Evolutionary conservation across 2,888 invertebrate species (phyloP).

Genomic region (Cataglyphis altisquamis): DNA sequence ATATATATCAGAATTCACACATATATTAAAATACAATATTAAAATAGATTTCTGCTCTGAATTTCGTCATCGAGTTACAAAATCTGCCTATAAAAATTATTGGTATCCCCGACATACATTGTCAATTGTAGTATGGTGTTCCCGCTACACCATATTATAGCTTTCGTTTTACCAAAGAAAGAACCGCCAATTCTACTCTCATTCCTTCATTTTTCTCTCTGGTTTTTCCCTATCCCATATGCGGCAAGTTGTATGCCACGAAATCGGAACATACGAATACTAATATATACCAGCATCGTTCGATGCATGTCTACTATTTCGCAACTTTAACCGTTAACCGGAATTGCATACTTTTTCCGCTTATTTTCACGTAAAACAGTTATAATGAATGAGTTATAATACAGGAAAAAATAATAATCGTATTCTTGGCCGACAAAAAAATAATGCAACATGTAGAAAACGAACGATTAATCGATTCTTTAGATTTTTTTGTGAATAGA

Average conservation of each 20-base stretch:
- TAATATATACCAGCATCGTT: not conserved
- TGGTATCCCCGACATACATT: not conserved
- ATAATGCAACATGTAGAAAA: too few species aligned
- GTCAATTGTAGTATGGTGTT: not conserved
- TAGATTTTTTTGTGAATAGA: too few species aligned
- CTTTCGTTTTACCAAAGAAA: slow-evolving; percentile 1
- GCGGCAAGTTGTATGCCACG: slow-evolving; percentile 13
- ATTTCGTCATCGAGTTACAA: not conserved
- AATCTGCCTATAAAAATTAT: not conserved
- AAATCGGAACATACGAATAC: slow-evolving; percentile 19
- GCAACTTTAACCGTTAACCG: not conserved
- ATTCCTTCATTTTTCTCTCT: slow-evolving; percentile 37
- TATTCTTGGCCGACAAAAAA: not conserved
- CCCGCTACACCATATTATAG: not conserved
- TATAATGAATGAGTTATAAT: not conserved
- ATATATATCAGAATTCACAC: not conserved
- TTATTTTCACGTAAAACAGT: not conserved
- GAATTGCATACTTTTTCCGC: too few species aligned
- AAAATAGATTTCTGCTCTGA: not conserved
- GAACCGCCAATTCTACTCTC: slow-evolving; percentile 16
- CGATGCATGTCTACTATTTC: not conserved
- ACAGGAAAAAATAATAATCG: not conserved
- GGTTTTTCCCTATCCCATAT: slow-evolving; percentile 27
- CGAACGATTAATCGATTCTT: too few species aligned
- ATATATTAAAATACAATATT: not conserved